Evolutionary conservation across 2,797 vertebrate genomes (phyloP).

Genomic region (Cichlasoma orientale): DNA sequence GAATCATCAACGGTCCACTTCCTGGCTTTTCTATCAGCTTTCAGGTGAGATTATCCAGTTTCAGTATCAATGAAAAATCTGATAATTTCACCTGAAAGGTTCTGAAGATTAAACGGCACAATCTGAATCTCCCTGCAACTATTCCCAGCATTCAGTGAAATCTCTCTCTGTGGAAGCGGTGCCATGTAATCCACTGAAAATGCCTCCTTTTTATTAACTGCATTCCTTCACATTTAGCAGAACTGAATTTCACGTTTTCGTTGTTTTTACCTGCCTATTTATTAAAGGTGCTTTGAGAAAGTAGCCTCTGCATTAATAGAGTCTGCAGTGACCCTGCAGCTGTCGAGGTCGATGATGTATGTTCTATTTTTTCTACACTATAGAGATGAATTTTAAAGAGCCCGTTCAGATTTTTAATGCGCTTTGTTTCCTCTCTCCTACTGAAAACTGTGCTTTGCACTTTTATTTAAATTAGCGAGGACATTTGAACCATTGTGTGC

Average conservation of each 20-base stretch:
- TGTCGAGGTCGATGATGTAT: not conserved
- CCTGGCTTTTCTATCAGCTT: no score
- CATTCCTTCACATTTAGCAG: constrained; percentile 57
- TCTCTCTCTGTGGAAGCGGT: constrained; percentile 33
- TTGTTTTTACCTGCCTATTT: constrained; percentile 67
- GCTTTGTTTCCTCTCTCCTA: constrained; percentile 28
- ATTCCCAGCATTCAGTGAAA: constrained; percentile 1
- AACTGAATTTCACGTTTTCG: constrained; percentile 47
- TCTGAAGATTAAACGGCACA: not conserved
- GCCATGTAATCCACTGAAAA: constrained; percentile 30
- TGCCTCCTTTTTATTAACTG: constrained; percentile 26
- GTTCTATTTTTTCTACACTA: constrained; percentile 51
- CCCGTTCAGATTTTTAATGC: constrained; percentile 36
- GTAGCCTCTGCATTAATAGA: constrained; percentile 47
- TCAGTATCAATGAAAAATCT: no score
- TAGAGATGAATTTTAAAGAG: constrained; percentile 51
- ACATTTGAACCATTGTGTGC: constrained; percentile 45
- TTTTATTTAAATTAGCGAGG: constrained; percentile 50
- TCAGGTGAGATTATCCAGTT: no score
- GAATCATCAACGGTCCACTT: no score
- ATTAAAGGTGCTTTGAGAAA: constrained; percentile 70
- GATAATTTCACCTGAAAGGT: no score
- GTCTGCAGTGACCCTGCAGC: constrained; percentile 33
- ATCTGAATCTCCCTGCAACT: not conserved
- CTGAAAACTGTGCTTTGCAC: constrained; percentile 64